Base-by-base conservation (phyloP, 2,797 vertebrate genomes). In the Neostethus bicornis region DNA sequence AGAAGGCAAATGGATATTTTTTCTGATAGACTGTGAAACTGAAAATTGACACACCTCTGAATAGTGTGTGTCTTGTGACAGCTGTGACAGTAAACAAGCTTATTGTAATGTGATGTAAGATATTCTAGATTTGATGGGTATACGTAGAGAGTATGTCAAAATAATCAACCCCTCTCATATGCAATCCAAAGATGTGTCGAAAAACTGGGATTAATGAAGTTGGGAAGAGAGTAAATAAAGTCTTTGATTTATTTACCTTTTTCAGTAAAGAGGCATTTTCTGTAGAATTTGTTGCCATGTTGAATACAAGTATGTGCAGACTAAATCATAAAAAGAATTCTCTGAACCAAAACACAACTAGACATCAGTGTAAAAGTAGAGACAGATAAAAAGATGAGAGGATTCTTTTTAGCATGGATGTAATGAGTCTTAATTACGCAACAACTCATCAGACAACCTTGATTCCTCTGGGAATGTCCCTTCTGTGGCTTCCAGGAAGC, bases 381-480 rank as follows among this genome's bases (percentile, higher is more conserved):
- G 42, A 39, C 2, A 43, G 32, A 47, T 21, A 49, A 31, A 50
- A 9, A 32, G 19, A 42, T 17, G 32, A 31, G 23, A 25, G 19
- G 10, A 23, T 61, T 23, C n/a, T n/a, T 47, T 20, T 38, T 14
- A 29, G 65, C 46, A 51, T 76, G 44, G 46, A 60, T 37, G 39
- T 48, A 51, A 51, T 71, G 59, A 48, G 62, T 68, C 55, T 64
- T 60, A 70, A 77, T 84, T 83, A 78, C 32, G 21, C 35, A 80
- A 82, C 54, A 44, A 61, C 48, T 54, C 59, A 61, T 41, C 73
- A 67, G 45, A 74, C 59, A 75, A 68, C 49, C 54, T 63, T 20
- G 43, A 46, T 79, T 88, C 58, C 70, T 21, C n/a, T 49, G 86
- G 79, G 88, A 85, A 59, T 10, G 58, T 77, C 77, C 57, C 82